A percentile compares a stretch with the other conserved stretches of the same genome.
These are phyloP conservation scores for Reinhardtius hippoglossoides DNA, from an alignment of 2,113 vertebrate species.

Conservation along the genomic window DNA sequence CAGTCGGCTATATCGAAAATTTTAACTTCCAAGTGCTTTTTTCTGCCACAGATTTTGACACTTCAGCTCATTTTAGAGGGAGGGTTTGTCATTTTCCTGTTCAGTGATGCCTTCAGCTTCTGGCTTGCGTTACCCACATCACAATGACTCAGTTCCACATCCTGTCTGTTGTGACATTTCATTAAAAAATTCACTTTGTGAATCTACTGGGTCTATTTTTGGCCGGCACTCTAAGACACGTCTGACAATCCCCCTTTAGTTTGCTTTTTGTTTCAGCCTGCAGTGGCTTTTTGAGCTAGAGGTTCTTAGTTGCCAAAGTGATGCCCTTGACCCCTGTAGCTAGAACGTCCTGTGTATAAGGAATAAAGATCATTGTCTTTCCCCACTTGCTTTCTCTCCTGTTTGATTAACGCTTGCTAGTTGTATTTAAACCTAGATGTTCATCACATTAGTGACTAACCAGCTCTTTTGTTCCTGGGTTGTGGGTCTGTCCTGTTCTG, in stretches of 20 bases:
- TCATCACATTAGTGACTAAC: not conserved
- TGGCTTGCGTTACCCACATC: not conserved
- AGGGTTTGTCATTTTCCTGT: not conserved
- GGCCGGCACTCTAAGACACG: not conserved
- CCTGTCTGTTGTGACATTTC: not conserved
- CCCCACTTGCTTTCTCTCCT: not conserved
- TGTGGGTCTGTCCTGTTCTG: slow-evolving; percentile 1
- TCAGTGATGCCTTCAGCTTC: not conserved
- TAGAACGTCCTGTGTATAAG: not conserved
- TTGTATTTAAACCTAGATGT: not conserved
- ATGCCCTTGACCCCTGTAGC: slow-evolving; percentile 3
- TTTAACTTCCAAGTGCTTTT: too few species aligned
- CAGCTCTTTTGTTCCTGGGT: not conserved
- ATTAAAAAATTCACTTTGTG: not conserved
- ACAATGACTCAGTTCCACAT: not conserved
- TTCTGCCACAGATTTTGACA: too few species aligned
- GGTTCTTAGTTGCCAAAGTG: slow-evolving; percentile 4
- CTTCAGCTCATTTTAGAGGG: too few species aligned
- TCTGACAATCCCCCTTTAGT: not conserved
- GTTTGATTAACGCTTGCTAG: not conserved
- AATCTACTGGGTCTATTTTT: not conserved
- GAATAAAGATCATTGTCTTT: slow-evolving; percentile 1
- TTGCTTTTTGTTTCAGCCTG: slow-evolving; percentile 23
- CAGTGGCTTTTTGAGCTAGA: not conserved
- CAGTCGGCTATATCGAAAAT: too few species aligned